phyloP scores from a whole-genome alignment of 2,797 vertebrate genomes.

The Dendrocincla tyrannina region DNA sequence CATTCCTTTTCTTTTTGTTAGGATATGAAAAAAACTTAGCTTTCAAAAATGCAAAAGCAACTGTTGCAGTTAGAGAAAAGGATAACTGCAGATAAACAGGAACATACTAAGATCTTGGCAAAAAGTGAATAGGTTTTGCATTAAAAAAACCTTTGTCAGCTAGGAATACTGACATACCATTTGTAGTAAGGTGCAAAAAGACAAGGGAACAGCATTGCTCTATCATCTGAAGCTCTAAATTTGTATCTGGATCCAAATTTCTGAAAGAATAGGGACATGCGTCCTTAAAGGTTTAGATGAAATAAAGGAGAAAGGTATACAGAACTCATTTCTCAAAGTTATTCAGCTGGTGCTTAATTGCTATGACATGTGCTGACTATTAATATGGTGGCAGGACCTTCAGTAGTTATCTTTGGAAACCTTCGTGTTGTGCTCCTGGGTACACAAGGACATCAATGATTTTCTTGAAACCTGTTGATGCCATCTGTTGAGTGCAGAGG shows the following conservation, averaged over 20 bases:
- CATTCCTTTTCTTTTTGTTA: background rate
- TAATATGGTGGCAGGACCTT: background rate
- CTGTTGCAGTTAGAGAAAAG: background rate
- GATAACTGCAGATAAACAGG: background rate
- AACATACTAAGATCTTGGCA: background rate
- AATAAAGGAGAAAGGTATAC: background rate
- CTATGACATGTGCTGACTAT: background rate
- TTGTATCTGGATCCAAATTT: background rate
- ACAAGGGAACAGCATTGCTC: background rate
- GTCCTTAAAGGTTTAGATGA: background rate
- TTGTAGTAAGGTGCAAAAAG: background rate
- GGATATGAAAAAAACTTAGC: background rate
- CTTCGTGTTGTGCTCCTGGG: background rate
- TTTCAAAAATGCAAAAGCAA: background rate
- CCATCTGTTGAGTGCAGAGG: constrained; percentile 49
- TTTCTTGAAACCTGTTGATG: constrained; percentile 11
- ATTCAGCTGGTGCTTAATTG: background rate
- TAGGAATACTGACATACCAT: background rate
- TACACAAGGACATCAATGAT: background rate
- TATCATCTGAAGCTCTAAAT: background rate
- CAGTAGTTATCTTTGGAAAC: background rate
- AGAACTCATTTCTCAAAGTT: background rate
- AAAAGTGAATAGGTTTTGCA: background rate
- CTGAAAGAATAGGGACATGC: background rate
- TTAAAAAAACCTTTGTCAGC: background rate